A percentile compares a stretch with the other conserved stretches of the same genome.
These are phyloP conservation scores for Chymomyza procnemis DNA, from an alignment of 2,888 invertebrate genomes.

Conservation along the genomic window DNA sequence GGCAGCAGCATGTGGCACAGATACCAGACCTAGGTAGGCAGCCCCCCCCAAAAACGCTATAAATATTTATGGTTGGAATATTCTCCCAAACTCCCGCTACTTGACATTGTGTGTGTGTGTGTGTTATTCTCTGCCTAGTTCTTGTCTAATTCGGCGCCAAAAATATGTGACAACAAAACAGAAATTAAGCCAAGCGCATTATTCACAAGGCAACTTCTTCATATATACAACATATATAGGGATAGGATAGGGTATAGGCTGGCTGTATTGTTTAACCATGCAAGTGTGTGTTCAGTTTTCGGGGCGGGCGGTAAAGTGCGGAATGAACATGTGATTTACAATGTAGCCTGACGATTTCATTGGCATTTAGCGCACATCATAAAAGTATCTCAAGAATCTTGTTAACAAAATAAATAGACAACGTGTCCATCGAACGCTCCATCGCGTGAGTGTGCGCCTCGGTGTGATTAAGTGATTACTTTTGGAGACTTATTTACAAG, in stretches of 20 bases:
- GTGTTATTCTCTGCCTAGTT: neutral
- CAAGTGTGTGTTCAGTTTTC: neutral
- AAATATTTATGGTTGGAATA: constrained; percentile 53
- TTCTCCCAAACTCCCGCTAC: neutral
- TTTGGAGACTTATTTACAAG: neutral
- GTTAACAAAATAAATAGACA: constrained; percentile 66
- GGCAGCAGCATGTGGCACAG: neutral
- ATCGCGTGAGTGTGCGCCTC: constrained; percentile 34
- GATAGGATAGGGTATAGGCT: neutral
- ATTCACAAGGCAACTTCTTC: constrained; percentile 44
- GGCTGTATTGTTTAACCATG: neutral
- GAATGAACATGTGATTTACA: constrained; percentile 50
- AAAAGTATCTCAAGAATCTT: constrained; percentile 70
- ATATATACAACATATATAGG: constrained; percentile 7
- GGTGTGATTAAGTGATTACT: constrained; percentile 59
- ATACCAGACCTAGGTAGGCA: constrained; percentile 26
- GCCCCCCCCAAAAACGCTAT: constrained; percentile 47
- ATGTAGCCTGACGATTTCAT: constrained; percentile 22
- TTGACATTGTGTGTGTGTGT: neutral
- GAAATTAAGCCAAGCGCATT: constrained; percentile 68
- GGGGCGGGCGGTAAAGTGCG: constrained; percentile 4
- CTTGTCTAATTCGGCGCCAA: constrained; percentile 27
- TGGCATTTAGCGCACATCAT: constrained; percentile 61
- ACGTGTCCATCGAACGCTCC: constrained; percentile 6
- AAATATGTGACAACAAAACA: constrained; percentile 67